These are phyloP conservation scores for Menura novaehollandiae DNA, from an alignment of 2,113 vertebrate genomes.

Conservation along the genomic window DNA sequence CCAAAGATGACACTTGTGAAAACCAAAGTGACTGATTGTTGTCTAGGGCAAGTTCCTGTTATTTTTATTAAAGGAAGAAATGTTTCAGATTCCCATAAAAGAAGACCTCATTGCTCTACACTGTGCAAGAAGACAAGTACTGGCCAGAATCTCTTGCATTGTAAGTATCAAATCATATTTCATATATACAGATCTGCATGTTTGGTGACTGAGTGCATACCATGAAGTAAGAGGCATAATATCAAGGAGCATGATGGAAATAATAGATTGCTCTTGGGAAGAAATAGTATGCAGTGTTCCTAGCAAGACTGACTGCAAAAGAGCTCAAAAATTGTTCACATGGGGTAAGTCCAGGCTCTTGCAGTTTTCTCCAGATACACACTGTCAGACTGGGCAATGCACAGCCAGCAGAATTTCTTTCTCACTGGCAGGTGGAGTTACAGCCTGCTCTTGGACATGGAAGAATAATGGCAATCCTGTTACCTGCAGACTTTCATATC, in stretches of 20 bases:
- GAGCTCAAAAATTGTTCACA: neutral
- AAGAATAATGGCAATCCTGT: neutral
- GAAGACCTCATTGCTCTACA: neutral
- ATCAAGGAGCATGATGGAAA: neutral
- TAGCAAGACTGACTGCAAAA: neutral
- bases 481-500: neutral
- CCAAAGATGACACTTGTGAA: neutral
- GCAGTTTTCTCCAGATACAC: neutral
- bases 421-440: neutral
- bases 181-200: neutral
- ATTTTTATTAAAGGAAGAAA: neutral
- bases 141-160: neutral
- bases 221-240: neutral
- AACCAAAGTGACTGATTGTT: neutral
- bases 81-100: neutral
- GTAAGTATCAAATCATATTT: neutral
- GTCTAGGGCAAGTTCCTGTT: neutral
- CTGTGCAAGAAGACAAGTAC: neutral
- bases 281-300: neutral
- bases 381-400: neutral
- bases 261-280: neutral
- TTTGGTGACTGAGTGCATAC: neutral
- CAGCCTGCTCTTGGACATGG: neutral
- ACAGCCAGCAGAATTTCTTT: neutral
- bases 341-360: neutral